Percentiles rank a stretch among this genome's conserved stretches.
Evolutionary conservation across 23 tunicate species (phyloP).

Genomic region (Trididemnum nubilum): DNA sequence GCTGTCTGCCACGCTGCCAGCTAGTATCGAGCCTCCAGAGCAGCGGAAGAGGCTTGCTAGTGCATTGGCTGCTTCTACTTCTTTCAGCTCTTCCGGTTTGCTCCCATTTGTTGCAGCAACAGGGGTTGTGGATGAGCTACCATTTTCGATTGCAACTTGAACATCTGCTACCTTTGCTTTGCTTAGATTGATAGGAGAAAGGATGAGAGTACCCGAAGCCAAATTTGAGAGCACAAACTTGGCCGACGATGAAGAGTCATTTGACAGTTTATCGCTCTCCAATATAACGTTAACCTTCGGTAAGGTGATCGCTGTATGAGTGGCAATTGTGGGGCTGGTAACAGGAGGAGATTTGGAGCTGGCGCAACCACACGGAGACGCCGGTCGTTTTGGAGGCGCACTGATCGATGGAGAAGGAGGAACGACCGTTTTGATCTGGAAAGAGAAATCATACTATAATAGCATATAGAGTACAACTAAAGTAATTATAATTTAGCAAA

Average conservation of each 20-base stretch:
- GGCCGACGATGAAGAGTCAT: conserved; percentile 17
- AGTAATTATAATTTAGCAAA: too few species aligned
- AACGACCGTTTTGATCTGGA: background rate
- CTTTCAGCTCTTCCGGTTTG: conserved; percentile 27
- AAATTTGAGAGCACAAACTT: conserved; percentile 30
- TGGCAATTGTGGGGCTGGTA: background rate
- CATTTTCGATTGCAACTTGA: background rate
- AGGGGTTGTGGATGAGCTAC: background rate
- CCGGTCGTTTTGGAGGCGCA: background rate
- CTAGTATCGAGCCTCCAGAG: background rate
- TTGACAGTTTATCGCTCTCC: conserved; percentile 1
- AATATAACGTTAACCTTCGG: conserved; percentile 23
- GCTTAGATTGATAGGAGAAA: conserved; percentile 30
- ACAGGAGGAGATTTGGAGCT: conserved; percentile 11
- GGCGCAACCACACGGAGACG: background rate
- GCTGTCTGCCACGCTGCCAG: background rate
- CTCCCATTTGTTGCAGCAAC: background rate
- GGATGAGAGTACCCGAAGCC: conserved; percentile 37
- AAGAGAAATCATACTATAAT: too few species aligned
- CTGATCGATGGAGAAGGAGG: background rate
- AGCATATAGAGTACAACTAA: too few species aligned
- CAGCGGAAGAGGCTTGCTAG: conserved; percentile 18
- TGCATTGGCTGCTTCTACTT: conserved; percentile 33
- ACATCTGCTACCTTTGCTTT: background rate
- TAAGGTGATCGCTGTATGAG: background rate